These are phyloP conservation scores for Andrena camellia DNA, from an alignment of 2,888 invertebrate species.

Conservation along the genomic window DNA sequence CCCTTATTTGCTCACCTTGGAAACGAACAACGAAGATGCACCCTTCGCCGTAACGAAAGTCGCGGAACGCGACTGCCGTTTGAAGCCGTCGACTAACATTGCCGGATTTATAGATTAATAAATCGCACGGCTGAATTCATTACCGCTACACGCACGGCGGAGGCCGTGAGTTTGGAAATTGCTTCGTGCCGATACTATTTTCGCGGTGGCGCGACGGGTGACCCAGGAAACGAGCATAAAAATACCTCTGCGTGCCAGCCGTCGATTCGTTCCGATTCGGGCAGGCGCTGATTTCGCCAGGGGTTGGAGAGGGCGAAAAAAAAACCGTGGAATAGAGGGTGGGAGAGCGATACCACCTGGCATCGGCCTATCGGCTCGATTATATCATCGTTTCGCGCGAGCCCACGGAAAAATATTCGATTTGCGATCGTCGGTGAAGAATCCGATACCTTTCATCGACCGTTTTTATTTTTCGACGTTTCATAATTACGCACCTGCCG, in stretches of 20 bases:
- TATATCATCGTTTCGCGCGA: conserved; percentile 64
- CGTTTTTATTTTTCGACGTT: conserved; percentile 8
- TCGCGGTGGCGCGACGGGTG: conserved; percentile 53
- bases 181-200: conserved; percentile 47
- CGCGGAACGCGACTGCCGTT: background rate
- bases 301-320: conserved; percentile 2
- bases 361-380: conserved; percentile 62
- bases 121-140: conserved; percentile 67
- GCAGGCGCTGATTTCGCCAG: conserved; percentile 50
- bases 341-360: conserved; percentile 64
- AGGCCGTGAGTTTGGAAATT: conserved; percentile 27
- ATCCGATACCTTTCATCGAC: conserved; percentile 44
- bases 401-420: conserved; percentile 60
- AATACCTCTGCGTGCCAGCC: conserved; percentile 60
- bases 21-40: conserved; percentile 2
- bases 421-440: conserved; percentile 40
- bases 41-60: conserved; percentile 2
- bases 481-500: conserved; percentile 31
- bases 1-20: no score
- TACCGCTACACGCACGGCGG: conserved; percentile 19
- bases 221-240: conserved; percentile 65
- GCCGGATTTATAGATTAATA: conserved; percentile 61
- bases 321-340: background rate
- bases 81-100: conserved; percentile 19
- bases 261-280: conserved; percentile 64